Conservation (phyloP, 2,888 invertebrate species). For the Chironomus riparius region DNA sequence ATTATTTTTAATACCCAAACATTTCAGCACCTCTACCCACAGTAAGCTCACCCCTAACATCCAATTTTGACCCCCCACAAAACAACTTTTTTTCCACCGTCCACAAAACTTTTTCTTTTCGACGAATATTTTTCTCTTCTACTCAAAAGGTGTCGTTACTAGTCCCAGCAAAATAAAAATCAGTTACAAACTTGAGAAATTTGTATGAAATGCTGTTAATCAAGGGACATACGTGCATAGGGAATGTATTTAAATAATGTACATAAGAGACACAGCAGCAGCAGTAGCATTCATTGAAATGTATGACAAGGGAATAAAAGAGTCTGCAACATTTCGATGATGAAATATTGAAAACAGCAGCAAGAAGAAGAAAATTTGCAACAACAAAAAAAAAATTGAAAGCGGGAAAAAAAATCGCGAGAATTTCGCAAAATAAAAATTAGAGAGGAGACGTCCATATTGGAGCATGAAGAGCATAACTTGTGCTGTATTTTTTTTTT, state of each 20-base stretch:
- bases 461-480: background rate
- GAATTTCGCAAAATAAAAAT: too few relatives aligned
- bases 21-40: too few relatives aligned
- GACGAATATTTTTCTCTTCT: background rate
- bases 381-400: background rate
- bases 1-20: too few relatives aligned
- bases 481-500: conserved; percentile 5
- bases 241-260: too few relatives aligned
- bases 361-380: background rate
- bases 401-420: background rate
- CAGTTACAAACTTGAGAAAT: background rate
- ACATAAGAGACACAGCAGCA: too few relatives aligned
- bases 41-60: too few relatives aligned
- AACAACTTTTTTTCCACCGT: background rate
- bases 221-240: too few relatives aligned
- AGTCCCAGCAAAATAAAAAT: background rate
- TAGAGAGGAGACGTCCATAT: conserved; percentile 13
- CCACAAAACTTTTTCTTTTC: background rate
- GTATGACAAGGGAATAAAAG: background rate
- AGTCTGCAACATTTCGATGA: background rate
- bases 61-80: background rate
- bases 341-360: background rate
- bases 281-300: too few relatives aligned
- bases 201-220: too few relatives aligned
- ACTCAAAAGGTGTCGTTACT: background rate